Percentiles rank a stretch among this genome's conserved stretches.
Evolutionary conservation across 2,888 invertebrate genomes (phyloP).

Genomic region (Stenichneumon culpator): DNA sequence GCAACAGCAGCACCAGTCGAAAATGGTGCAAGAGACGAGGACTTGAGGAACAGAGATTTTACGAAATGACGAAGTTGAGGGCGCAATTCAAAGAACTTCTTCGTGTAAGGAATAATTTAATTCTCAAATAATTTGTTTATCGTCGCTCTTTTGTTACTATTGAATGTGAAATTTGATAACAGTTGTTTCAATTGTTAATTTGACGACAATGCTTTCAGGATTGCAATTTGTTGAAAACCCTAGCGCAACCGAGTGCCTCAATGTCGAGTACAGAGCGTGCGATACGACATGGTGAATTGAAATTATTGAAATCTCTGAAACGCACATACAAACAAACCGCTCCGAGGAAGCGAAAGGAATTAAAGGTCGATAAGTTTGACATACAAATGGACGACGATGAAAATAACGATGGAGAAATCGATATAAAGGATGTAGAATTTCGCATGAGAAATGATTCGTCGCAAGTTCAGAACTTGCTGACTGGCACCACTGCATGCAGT

Average conservation of each 20-base stretch:
- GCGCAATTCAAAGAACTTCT: slow-evolving; percentile 95
- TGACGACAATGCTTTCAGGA: slow-evolving; percentile 84
- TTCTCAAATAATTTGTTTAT: slow-evolving; percentile 6
- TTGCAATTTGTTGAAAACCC: slow-evolving; percentile 87
- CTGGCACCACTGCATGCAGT: slow-evolving; percentile 88
- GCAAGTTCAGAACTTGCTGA: slow-evolving; percentile 89
- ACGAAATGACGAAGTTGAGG: slow-evolving; percentile 97
- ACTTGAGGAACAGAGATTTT: slow-evolving; percentile 98
- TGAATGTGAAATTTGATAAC: neutral
- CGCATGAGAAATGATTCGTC: slow-evolving; percentile 91
- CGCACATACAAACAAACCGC: slow-evolving; percentile 90
- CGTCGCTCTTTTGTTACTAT: neutral
- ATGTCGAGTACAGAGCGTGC: slow-evolving; percentile 91
- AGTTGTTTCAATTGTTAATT: neutral
- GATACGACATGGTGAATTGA: slow-evolving; percentile 95
- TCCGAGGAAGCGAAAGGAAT: slow-evolving; percentile 90
- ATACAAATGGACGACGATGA: slow-evolving; percentile 88
- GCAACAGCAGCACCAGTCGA: slow-evolving; percentile 83
- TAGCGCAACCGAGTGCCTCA: slow-evolving; percentile 86
- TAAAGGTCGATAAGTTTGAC: slow-evolving; percentile 91
- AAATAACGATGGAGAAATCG: slow-evolving; percentile 87
- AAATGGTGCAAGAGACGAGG: slow-evolving; percentile 96
- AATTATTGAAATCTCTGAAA: slow-evolving; percentile 93
- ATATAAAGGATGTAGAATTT: slow-evolving; percentile 96
- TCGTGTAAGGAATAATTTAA: slow-evolving; percentile 85